Base-by-base conservation (phyloP, 2,888 invertebrate genomes). In the Chrysina gloriosa region DNA sequence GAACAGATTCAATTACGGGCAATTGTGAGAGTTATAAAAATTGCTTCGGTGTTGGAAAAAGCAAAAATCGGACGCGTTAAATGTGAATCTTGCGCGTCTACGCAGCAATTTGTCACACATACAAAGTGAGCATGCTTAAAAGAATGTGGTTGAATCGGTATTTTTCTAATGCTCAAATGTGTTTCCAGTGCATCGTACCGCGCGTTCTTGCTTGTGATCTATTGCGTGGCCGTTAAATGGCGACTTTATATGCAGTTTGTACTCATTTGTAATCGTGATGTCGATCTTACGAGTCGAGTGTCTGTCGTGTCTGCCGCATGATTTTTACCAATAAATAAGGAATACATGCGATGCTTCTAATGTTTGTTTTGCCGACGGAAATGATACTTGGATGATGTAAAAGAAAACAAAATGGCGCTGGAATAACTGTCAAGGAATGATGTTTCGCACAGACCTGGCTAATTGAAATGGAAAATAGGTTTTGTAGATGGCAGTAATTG, bases 101-200 rank as follows among this genome's bases (percentile, higher is more conserved):
- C 68, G 65, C 70, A 68, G 76, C 77, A 78, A 78, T 78, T 78
- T 78, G 78, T 78, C 78, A 75, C 78, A 78, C 77, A 78, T 78
- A 77, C 78, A 77, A 77, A 78, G 77, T 73, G 75, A 75, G 75
- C 75, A 76, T 76, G 76, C 77, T 76, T 77, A 75, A 76, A 77
- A 77, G 78, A 78, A 78, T 78, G 77, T 74, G 71, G 77, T 75
- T 74, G 75, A 76, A 76, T 77, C 71, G 73, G 27, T 72, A 74
- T 73, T 77, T 77, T 76, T 76, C 70, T 68, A 69, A 66, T 67
- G 73, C 74, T 74, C 74, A 70, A 75, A 76, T 74, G 71, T 70
- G 72, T 19, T 61, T 45, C 42, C 42, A 14, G 27, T 61, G 16
- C 39, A 42, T 61, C 58, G 58, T 16, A 42, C 73, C 73, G 73